phyloP scores from a whole-genome alignment of 2,888 invertebrate species.

The Myopa tessellatipennis region DNA sequence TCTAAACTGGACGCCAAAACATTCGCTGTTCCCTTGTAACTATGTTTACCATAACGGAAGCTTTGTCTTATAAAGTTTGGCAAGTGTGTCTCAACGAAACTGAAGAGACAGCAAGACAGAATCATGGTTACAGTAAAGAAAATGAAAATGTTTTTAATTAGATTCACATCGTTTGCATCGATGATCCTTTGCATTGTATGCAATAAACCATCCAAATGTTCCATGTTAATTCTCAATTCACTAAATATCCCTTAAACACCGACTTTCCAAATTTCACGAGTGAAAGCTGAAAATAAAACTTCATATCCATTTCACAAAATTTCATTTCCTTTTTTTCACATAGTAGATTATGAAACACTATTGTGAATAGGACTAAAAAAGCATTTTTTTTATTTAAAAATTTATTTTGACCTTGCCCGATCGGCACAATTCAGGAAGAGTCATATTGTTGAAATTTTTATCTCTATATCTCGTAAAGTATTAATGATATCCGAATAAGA shows the following conservation, averaged over 20 bases:
- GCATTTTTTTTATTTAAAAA: too few species aligned
- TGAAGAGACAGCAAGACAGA: conserved; percentile 74
- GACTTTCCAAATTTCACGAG: not conserved
- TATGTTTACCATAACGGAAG: conserved; percentile 81
- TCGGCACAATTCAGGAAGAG: too few species aligned
- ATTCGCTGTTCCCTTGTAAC: conserved; percentile 70
- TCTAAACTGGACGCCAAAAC: conserved; percentile 69
- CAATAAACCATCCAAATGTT: not conserved
- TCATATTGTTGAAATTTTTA: too few species aligned
- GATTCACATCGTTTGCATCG: conserved; percentile 56
- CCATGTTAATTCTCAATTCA: not conserved
- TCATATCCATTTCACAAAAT: not conserved
- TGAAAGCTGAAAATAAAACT: not conserved
- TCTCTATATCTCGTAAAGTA: too few species aligned
- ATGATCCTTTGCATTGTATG: conserved; percentile 39
- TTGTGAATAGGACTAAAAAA: too few species aligned
- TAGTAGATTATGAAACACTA: too few species aligned
- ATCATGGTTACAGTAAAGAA: conserved; percentile 66
- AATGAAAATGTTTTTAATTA: conserved; percentile 61
- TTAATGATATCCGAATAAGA: too few species aligned
- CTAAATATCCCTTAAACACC: not conserved
- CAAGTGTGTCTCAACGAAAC: conserved; percentile 74
- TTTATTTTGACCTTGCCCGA: too few species aligned
- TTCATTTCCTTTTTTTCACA: not conserved
- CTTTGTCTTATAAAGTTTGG: conserved; percentile 75